Evolutionary conservation across 1,140 invertebrate genomes (phyloP), one percentile per base, ranked within the genome.

Genomic region (Bombus sibiricus): DNA sequence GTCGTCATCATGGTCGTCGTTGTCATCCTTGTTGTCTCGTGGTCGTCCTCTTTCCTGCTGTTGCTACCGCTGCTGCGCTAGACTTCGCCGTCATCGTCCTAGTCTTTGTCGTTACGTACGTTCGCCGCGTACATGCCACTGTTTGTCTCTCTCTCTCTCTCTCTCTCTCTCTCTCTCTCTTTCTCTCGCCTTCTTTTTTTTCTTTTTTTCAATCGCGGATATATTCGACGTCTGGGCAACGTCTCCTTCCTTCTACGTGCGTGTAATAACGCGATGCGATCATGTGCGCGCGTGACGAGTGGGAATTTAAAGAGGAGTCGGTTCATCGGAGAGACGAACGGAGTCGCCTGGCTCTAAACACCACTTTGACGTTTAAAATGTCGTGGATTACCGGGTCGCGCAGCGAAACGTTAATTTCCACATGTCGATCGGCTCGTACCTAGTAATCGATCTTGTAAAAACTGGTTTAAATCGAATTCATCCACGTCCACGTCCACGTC

Each of bases 1-100:
- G 12, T 78, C 66, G 77, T 53, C 73, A 68, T 81, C 47, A 59
- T 81, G 53, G 64, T 88, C 91, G 93, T 93, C 92, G 79, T 76
- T 83, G n/a, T 75, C 72, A 39, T 53, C 74, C 25, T 78, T 15
- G 53, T 39, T 53, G 47, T 53, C 47, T 68, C 15, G 77, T 59
- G 47, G 39, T 80, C 47, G 80, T 69, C 13, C 32, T 8, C 64
- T 34, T 53, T 53, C 47, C 47, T 53, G 47, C 47, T 1, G n/a
- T 15, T 15, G 3, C n/a, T 64, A 28, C 28, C 28, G n/a, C 62
- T n/a, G 13, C 22, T 28, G 25, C 57, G 25, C 13, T 64, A n/a
- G 62, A 32, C 32, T 66, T 66, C 6, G 32, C 47, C 47, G 47
- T 53, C 47, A 53, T 53, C 47, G 47, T 53, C 47, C 47, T 53